Evolutionary conservation across 2,113 vertebrate species (phyloP).

Genomic region (Lampris incognitus): DNA sequence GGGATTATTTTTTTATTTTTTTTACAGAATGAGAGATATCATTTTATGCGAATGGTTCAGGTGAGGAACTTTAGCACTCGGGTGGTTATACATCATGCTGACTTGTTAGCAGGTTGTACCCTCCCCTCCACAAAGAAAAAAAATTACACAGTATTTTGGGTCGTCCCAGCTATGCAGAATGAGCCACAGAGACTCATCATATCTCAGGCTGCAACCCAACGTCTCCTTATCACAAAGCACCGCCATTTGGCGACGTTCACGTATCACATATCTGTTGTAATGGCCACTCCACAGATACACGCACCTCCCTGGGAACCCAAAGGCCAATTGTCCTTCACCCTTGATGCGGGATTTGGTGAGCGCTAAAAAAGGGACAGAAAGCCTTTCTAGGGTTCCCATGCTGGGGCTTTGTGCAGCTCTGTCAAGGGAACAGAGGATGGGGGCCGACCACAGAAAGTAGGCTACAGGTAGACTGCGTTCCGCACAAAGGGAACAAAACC

Average conservation of each 20-base stretch:
- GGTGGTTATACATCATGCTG: too few species aligned
- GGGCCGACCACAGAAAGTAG: conserved; percentile 49
- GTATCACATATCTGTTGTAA: conserved; percentile 53
- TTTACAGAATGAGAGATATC: too few species aligned
- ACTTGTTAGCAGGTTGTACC: too few species aligned
- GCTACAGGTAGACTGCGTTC: conserved; percentile 71
- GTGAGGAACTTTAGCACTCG: too few species aligned
- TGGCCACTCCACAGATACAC: conserved; percentile 35
- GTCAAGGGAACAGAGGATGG: conserved; percentile 49
- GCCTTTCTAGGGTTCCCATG: conserved; percentile 66
- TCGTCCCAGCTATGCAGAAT: conserved; percentile 32
- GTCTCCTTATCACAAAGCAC: conserved; percentile 73
- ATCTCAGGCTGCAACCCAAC: conserved; percentile 28
- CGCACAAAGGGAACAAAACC: conserved; percentile 78
- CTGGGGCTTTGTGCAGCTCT: conserved; percentile 66
- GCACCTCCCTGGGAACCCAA: conserved; percentile 69
- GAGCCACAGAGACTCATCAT: conserved; percentile 77
- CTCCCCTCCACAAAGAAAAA: neutral
- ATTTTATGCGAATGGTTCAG: too few species aligned
- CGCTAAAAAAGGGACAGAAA: conserved; percentile 64
- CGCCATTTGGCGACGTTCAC: conserved; percentile 73
- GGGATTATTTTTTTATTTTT: too few species aligned
- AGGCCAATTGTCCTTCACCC: conserved; percentile 65
- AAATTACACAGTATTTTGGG: conserved; percentile 46
- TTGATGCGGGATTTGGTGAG: conserved; percentile 61